phyloP scores from a whole-genome alignment of 2,797 vertebrate genomes.

The Microctenopoma stevenorrisi region DNA sequence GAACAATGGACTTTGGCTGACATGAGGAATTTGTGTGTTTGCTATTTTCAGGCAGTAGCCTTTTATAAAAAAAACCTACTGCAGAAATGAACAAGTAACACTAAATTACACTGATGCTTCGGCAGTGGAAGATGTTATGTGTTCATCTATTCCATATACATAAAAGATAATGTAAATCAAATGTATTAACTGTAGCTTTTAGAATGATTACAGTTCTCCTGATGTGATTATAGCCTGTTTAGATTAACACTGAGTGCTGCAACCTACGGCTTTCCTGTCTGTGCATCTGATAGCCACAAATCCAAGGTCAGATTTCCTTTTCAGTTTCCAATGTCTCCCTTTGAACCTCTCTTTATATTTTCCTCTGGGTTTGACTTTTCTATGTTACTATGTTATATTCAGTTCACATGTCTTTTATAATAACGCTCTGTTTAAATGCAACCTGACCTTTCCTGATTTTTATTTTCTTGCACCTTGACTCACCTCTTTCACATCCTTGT shows the following conservation, averaged over 20 bases:
- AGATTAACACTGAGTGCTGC: not conserved
- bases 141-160: not conserved
- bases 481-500: constrained; percentile 13
- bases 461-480: constrained; percentile 18
- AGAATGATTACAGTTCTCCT: not conserved
- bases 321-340: not conserved
- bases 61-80: not conserved
- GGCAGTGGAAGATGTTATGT: not conserved
- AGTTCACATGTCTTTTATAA: constrained; percentile 10
- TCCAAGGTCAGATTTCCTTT: not conserved
- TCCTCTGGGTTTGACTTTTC: not conserved
- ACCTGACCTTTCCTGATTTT: constrained; percentile 12
- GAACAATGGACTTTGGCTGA: not conserved
- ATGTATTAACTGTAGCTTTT: not conserved
- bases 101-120: not conserved
- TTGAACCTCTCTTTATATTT: not conserved
- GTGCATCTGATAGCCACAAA: not conserved
- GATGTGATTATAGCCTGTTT: not conserved
- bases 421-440: constrained; percentile 24
- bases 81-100: not conserved
- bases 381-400: constrained; percentile 4
- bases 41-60: not conserved
- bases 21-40: not conserved
- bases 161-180: not conserved
- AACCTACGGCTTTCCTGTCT: not conserved